Conservation (phyloP, 2,797 vertebrate genomes). For the Sphenodon punctatus region DNA sequence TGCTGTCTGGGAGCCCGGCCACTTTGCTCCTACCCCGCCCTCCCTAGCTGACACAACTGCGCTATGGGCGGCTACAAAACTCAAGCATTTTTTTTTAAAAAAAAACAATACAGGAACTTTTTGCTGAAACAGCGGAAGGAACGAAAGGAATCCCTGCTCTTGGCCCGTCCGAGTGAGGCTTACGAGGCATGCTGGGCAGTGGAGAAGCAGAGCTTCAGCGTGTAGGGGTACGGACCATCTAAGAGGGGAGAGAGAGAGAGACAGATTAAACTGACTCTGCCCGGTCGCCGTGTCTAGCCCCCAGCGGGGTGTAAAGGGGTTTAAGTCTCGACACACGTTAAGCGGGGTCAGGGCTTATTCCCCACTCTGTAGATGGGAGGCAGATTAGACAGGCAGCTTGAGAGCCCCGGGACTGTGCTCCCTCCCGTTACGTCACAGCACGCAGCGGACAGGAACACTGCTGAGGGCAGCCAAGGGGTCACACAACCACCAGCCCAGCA, state of each 20-base stretch:
- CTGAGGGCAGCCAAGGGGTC: no score
- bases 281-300: no score
- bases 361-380: not conserved
- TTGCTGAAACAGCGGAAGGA: slow-evolving; percentile 2
- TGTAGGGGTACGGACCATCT: slow-evolving; percentile 94
- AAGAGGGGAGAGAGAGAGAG: not conserved
- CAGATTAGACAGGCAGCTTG: not conserved
- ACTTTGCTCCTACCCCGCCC: slow-evolving; percentile 47
- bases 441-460: no score
- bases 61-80: slow-evolving; percentile 61
- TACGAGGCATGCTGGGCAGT: slow-evolving; percentile 91
- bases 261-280: no score
- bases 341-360: no score
- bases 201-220: slow-evolving; percentile 93
- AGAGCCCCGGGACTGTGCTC: no score
- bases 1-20: slow-evolving; percentile 44
- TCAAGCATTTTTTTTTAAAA: slow-evolving; percentile 38
- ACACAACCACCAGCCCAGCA: no score
- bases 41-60: slow-evolving; percentile 47
- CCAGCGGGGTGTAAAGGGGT: no score
- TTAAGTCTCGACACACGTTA: no score
- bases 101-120: slow-evolving; percentile 33
- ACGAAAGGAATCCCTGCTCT: slow-evolving; percentile 49
- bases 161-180: slow-evolving; percentile 8
- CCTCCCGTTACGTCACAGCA: not conserved